Conservation (phyloP, 2,113 vertebrate genomes). For the Henicopernis longicauda region DNA sequence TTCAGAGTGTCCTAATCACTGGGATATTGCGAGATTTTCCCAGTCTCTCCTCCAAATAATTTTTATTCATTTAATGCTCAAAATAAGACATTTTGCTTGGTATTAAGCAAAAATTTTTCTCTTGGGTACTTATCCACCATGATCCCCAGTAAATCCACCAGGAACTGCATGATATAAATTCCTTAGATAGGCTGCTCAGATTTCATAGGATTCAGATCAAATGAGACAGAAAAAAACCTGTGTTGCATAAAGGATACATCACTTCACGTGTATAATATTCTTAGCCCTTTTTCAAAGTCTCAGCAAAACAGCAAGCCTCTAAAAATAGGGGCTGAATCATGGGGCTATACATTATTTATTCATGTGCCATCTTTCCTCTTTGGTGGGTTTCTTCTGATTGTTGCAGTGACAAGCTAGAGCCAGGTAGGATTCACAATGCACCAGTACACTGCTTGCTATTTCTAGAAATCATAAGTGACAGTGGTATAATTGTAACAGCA, state of each 20-base stretch:
- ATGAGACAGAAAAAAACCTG: neutral
- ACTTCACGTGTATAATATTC: neutral
- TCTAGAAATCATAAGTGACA: neutral
- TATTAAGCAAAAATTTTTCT: neutral
- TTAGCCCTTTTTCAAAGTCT: neutral
- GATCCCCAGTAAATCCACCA: neutral
- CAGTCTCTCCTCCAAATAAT: neutral
- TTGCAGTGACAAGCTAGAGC: neutral
- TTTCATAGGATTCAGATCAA: neutral
- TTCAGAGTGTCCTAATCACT: neutral
- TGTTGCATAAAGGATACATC: neutral
- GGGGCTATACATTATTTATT: constrained; percentile 30
- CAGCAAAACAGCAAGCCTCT: neutral
- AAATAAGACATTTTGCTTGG: neutral
- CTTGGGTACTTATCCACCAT: neutral
- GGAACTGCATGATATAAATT: neutral
- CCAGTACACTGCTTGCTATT: neutral
- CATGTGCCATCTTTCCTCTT: neutral
- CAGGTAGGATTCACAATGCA: neutral
- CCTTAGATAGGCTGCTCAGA: neutral
- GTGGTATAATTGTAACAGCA: neutral
- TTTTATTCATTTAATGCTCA: neutral
- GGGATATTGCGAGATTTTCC: neutral
- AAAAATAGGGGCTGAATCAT: constrained; percentile 41
- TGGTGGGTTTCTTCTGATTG: neutral